These are phyloP conservation scores for Keiferia lycopersicella DNA, from an alignment of 2,888 invertebrate genomes.

Conservation along the genomic window DNA sequence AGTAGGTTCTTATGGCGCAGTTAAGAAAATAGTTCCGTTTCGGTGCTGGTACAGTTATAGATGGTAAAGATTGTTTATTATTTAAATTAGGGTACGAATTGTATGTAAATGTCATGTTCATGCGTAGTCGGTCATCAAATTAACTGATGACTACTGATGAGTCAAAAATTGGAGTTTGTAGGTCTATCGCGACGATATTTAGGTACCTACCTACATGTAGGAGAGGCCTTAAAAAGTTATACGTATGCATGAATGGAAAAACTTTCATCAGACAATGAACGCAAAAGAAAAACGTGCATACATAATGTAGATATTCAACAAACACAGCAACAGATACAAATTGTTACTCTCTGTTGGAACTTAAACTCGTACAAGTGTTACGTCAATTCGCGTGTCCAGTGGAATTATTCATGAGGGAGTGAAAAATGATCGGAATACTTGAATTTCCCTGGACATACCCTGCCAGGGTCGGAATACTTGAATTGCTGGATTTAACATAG, in stretches of 20 bases:
- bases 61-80: not conserved
- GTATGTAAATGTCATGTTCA: too few relatives aligned
- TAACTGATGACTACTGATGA: too few relatives aligned
- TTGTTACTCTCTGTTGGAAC: conserved; percentile 10
- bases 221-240: too few relatives aligned
- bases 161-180: too few relatives aligned
- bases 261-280: not conserved
- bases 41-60: not conserved
- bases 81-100: not conserved
- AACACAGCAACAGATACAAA: conserved; percentile 5
- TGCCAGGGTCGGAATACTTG: conserved; percentile 1
- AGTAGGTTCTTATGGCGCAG: conserved; percentile 13
- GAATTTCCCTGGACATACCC: conserved; percentile 43
- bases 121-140: too few relatives aligned
- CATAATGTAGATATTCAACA: not conserved
- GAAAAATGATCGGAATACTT: conserved; percentile 52
- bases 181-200: too few relatives aligned
- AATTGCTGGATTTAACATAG: too few relatives aligned
- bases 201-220: too few relatives aligned
- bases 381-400: conserved; percentile 44
- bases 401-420: conserved; percentile 59
- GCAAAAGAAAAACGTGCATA: not conserved
- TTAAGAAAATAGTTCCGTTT: conserved; percentile 11
- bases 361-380: conserved; percentile 43
- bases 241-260: not conserved